Base-by-base conservation (phyloP, 2,797 vertebrate species). In the Notolepis coatsorum region DNA sequence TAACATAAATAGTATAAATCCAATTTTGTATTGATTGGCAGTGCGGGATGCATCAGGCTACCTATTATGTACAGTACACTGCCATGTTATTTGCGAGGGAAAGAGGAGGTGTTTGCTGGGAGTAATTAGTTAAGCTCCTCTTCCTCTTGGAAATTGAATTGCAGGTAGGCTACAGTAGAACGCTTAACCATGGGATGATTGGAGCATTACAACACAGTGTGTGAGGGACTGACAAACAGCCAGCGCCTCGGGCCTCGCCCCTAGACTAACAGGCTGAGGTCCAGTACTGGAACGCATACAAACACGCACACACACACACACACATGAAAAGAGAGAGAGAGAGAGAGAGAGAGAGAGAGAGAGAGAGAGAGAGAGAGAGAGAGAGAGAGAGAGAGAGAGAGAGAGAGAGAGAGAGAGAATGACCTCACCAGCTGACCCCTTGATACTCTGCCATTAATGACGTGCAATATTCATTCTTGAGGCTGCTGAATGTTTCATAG, bases 11-110 rank as follows among this genome's bases (percentile, higher is more conserved):
- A 78, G 77, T 75, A 39, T 73, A 82, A 91, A 90, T 92, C 84
- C 88, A 88, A 84, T 89, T 88, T 89, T 21, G 31, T 73, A 85
- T 82, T 90, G 87, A 92, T 85, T 90, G 85, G 81, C 89, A 88
- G 81, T 12, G 17, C 1, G 33, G 71, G 50, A 86, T 86, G 73
- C 77, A 69, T 68, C 63, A 23, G 63, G 71, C 64, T 71, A 80
- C 73, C 67, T 65, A 70, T 75, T 66, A 73, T 72, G 68, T 73
- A 57, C 59, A n/a, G n/a, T 84, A 82, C 71, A 71, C 66, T 60
- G 75, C 31, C 0, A 63, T 67, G 77, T 62, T 81, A 80, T 90
- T 90, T 86, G 77, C 79, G 74, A 79, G 64, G 67, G 75, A 70
- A 70, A 77, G 59, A 67, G 3, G 38, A 65, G 31, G 48, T 57